Conservation (phyloP, 2,113 vertebrate genomes). For the Saccopteryx leptura region DNA sequence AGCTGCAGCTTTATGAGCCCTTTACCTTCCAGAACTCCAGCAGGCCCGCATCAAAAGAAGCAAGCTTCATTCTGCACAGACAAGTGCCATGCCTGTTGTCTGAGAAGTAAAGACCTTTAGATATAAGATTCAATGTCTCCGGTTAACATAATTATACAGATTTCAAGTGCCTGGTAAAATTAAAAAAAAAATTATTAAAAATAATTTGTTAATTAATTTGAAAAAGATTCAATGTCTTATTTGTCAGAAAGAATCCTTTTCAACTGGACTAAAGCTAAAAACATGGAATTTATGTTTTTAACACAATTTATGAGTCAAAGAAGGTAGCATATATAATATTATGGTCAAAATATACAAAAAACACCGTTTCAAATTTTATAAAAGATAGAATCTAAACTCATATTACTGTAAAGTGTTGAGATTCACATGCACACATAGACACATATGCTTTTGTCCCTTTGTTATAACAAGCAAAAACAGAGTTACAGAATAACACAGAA, state of each 20-base stretch:
- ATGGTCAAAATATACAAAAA: conserved; percentile 18
- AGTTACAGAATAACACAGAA: background rate
- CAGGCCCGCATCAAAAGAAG: background rate
- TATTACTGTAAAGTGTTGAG: background rate
- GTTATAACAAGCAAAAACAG: conserved; percentile 21
- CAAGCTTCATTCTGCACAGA: background rate
- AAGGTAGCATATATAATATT: background rate
- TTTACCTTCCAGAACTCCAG: background rate
- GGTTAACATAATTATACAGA: too few species aligned
- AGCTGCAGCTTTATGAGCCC: background rate
- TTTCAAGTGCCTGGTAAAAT: too few species aligned
- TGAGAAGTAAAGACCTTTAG: background rate
- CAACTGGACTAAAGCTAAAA: conserved; percentile 22
- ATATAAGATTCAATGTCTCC: background rate
- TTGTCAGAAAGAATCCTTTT: background rate
- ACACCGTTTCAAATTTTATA: background rate
- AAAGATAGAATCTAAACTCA: background rate
- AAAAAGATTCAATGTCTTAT: background rate
- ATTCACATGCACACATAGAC: background rate
- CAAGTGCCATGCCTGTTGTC: background rate
- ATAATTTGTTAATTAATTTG: too few species aligned
- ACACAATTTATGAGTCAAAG: background rate
- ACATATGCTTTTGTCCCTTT: background rate
- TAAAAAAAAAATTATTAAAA: too few species aligned
- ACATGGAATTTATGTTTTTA: background rate